Base-by-base conservation (phyloP, 2,888 invertebrate genomes). In the Dicycla oo region DNA sequence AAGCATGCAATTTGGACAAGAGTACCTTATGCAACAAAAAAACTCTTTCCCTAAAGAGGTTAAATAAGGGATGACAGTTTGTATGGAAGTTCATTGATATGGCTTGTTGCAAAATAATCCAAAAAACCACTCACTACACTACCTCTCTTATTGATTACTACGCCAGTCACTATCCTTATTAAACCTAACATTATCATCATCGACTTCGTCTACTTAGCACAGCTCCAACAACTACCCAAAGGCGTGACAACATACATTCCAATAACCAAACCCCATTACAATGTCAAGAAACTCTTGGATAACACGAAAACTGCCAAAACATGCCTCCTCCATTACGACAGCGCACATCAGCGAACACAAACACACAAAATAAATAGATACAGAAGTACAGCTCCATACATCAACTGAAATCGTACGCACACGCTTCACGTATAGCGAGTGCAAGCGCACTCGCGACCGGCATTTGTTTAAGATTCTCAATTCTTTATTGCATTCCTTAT, bases 311-410 rank as follows among this genome's bases (percentile, higher is more conserved):
- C 60, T 61, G 51, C 45, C 45, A 57, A 38, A 83, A 85, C 82
- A 86, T 87, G 85, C 88, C 88, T 86, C 75, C 85, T 90, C 90
- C 90, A 87, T 87, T 84, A 83, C 53, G n/a, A 43, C 61, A 63
- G 74, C 73, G 71, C 53, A 77, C 81, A 80, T 83, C 73, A 70
- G 53, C 62, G 75, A 62, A 47, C 47, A 30, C 2, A 34, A 47
- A 34, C 1, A n/a, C 30, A 62, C 18, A n/a, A 47, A 30, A 62
- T 62, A 62, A n/a, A 47, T 11, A 15, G n/a, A 15, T 34, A 47
- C 62, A 62, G 47, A 62, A 62, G 62, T 15, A 6, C 6, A 18
- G 10, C 6, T 47, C 6, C 3, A 47, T 18, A 30, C 10, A 13
- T n/a, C 26, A 1, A 8, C 18, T 6, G 5, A 20, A 30, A 30